Conservation (phyloP, 2,113 vertebrate genomes). For the Chinchilla lanigera region DNA sequence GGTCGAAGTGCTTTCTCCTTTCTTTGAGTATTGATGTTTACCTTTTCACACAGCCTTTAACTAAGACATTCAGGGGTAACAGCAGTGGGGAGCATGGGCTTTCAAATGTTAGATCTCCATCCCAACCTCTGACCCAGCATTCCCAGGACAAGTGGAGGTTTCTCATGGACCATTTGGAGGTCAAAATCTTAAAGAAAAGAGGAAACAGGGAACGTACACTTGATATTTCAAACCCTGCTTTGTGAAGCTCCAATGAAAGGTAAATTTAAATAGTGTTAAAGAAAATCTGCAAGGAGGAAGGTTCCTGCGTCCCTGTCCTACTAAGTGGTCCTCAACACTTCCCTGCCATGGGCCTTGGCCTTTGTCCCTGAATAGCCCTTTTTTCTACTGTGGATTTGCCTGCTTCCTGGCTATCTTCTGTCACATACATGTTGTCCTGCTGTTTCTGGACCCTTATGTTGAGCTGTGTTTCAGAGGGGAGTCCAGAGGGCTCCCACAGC, state of each 20-base stretch:
- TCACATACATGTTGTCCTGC: rapidly evolving
- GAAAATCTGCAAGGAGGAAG: background rate
- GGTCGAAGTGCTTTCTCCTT: background rate
- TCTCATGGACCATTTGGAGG: background rate
- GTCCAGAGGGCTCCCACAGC: background rate
- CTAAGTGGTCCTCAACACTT: background rate
- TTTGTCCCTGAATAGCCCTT: background rate
- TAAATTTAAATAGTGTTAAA: background rate
- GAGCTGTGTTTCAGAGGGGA: background rate
- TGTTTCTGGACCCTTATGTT: background rate
- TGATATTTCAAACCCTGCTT: background rate
- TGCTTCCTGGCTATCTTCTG: background rate
- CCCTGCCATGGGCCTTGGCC: background rate
- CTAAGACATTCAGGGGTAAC: background rate
- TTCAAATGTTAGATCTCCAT: background rate
- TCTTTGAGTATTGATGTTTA: background rate
- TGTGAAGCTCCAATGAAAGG: background rate
- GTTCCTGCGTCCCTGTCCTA: background rate
- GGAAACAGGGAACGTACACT: background rate
- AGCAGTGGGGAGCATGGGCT: background rate
- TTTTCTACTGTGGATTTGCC: background rate
- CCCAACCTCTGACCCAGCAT: background rate
- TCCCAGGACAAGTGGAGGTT: background rate
- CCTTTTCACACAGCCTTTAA: background rate
- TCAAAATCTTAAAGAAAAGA: constrained; percentile 27